These are phyloP conservation scores for Andrena fulva DNA, from an alignment of 2,888 invertebrate genomes.

Conservation along the genomic window DNA sequence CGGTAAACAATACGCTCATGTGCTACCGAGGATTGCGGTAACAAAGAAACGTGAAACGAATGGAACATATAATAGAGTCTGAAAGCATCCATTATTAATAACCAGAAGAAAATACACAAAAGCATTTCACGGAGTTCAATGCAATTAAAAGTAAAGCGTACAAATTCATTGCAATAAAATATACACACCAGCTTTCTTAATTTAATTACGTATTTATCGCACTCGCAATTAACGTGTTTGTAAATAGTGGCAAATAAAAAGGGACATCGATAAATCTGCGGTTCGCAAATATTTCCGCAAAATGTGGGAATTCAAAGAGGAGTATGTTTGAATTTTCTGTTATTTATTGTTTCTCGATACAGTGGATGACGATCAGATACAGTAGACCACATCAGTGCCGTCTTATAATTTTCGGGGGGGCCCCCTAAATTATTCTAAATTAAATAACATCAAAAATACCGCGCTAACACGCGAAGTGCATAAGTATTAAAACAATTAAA, in stretches of 20 bases:
- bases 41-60: background rate
- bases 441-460: no score
- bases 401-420: no score
- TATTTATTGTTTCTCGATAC: slow-evolving; percentile 34
- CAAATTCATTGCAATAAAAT: background rate
- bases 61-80: background rate
- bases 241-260: background rate
- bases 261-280: background rate
- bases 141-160: no score
- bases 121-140: background rate
- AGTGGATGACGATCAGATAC: background rate
- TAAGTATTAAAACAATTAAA: no score
- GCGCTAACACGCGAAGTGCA: no score
- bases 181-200: background rate
- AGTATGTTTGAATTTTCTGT: slow-evolving; percentile 20
- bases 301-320: slow-evolving; percentile 12
- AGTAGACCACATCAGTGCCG: no score
- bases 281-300: background rate
- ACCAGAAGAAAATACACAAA: background rate
- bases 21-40: background rate
- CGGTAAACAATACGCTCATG: slow-evolving; percentile 8
- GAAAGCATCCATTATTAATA: background rate
- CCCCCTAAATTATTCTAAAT: no score
- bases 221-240: slow-evolving; percentile 3
- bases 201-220: slow-evolving; percentile 15